A percentile compares a stretch with the other conserved stretches of the same genome.
Conservation (phyloP, 2,113 vertebrate species). For the Edolisoma coerulescens region DNA sequence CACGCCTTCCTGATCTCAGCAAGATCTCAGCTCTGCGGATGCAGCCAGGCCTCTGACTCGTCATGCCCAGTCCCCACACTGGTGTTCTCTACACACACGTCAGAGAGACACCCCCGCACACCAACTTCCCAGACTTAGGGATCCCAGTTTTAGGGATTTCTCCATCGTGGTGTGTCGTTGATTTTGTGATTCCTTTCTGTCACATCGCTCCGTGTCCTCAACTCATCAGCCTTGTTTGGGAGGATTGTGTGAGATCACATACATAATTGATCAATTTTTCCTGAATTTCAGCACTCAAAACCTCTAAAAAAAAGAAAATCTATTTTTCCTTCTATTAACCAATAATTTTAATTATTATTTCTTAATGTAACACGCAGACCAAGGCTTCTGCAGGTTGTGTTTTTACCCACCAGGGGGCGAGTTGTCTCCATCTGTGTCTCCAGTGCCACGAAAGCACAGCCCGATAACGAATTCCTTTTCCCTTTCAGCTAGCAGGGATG, state of each 20-base stretch:
- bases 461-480: neutral
- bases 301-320: too few relatives aligned
- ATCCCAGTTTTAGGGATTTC: neutral
- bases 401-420: constrained; percentile 53
- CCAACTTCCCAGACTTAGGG: neutral
- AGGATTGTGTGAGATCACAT: neutral
- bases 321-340: neutral
- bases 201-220: fast-evolving
- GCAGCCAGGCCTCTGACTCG: neutral
- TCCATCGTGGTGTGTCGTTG: neutral
- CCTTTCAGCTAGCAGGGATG: neutral
- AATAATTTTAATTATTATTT: neutral
- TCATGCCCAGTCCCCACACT: neutral
- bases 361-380: too few relatives aligned
- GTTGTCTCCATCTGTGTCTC: neutral
- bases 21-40: neutral
- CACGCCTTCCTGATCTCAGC: neutral
- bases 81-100: neutral
- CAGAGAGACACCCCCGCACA: neutral
- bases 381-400: neutral
- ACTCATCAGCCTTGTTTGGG: neutral
- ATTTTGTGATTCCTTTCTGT: neutral
- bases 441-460: neutral
- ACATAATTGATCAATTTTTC: fast-evolving
- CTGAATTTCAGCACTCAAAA: neutral